Evolutionary conservation across 2,888 invertebrate genomes (phyloP).

Genomic region (Melanotus villosus): DNA sequence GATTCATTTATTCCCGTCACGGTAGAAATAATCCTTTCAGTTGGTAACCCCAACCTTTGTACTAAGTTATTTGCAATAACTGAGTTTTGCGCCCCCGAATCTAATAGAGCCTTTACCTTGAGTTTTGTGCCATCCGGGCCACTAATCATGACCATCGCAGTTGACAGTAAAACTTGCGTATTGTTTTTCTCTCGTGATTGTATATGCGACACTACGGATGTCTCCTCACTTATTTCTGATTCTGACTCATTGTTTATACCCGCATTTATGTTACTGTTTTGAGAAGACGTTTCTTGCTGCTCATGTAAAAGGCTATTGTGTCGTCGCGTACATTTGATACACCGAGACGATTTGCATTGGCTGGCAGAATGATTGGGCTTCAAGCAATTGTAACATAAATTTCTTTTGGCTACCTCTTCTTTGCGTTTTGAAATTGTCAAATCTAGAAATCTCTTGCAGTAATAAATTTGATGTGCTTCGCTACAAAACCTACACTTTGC

Average conservation of each 20-base stretch:
- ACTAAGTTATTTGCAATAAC: conserved; percentile 36
- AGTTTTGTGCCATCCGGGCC: not conserved
- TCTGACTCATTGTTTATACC: not conserved
- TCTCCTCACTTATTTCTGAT: not conserved
- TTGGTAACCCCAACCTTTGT: conserved; percentile 19
- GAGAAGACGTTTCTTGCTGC: not conserved
- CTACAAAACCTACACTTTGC: not conserved
- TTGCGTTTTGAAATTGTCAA: conserved; percentile 16
- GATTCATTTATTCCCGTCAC: conserved; percentile 36
- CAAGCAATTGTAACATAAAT: conserved; percentile 45
- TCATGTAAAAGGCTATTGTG: conserved; percentile 45
- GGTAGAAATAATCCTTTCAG: conserved; percentile 14
- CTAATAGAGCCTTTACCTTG: conserved; percentile 34
- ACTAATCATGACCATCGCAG: conserved; percentile 33
- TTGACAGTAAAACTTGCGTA: conserved; percentile 41
- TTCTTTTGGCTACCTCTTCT: conserved; percentile 18
- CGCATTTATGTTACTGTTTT: not conserved
- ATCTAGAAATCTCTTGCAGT: conserved; percentile 11
- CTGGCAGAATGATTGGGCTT: conserved; percentile 31
- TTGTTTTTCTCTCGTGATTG: not conserved
- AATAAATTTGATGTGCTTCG: conserved; percentile 8
- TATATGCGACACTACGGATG: not conserved
- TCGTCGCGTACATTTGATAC: conserved; percentile 34
- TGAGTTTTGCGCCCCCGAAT: conserved; percentile 43
- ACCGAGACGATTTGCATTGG: conserved; percentile 30